These are phyloP conservation scores for Alectoris magna DNA, from an alignment of 2,797 vertebrate species.

Conservation along the genomic window DNA sequence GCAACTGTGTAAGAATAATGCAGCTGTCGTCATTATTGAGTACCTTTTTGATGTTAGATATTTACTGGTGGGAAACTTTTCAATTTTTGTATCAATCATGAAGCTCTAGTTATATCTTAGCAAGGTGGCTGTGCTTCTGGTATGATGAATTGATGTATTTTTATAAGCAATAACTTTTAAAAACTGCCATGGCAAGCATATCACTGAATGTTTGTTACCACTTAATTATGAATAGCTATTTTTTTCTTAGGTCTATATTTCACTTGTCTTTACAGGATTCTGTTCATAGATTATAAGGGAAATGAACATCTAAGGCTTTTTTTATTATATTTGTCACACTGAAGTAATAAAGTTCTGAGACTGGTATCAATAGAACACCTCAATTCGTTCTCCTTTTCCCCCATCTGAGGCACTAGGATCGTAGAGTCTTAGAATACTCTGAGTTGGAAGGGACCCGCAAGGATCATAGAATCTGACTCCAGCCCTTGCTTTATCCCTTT, in stretches of 20 bases:
- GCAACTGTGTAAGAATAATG: not conserved
- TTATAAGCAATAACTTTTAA: not conserved
- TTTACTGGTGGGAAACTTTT: not conserved
- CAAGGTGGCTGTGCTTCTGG: not conserved
- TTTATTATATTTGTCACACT: not conserved
- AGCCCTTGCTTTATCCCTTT: not conserved
- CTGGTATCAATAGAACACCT: not conserved
- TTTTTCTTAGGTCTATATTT: conserved; percentile 5
- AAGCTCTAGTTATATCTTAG: not conserved
- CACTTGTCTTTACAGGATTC: not conserved
- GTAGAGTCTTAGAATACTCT: not conserved
- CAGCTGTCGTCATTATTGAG: not conserved
- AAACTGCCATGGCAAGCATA: not conserved
- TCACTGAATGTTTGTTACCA: not conserved
- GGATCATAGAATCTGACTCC: not conserved
- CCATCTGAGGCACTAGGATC: not conserved
- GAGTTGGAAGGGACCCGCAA: not conserved
- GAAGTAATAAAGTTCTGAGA: not conserved
- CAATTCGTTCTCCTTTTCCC: not conserved
- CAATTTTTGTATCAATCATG: not conserved
- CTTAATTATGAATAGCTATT: not conserved
- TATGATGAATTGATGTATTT: not conserved
- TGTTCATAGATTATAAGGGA: not conserved
- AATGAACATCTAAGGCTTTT: not conserved
- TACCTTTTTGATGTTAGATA: not conserved